Conservation (phyloP, 2,888 invertebrate genomes). For the Nymphalis c-album region DNA sequence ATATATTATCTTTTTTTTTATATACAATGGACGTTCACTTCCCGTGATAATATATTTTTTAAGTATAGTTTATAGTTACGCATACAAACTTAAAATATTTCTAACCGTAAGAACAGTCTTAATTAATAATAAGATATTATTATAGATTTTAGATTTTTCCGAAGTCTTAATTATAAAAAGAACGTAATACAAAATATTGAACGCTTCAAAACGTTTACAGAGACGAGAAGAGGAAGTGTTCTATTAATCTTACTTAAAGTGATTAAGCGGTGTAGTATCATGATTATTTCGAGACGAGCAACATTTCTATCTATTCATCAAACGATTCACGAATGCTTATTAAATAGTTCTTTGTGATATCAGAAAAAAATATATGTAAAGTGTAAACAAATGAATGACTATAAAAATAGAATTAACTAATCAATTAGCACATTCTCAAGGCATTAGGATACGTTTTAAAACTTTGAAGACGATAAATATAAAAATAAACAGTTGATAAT, state of each 20-base stretch:
- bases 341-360: not conserved
- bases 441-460: not conserved
- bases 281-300: constrained; percentile 3
- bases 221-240: constrained; percentile 14
- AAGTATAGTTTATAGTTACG: constrained; percentile 6
- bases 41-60: constrained; percentile 21
- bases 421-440: not conserved
- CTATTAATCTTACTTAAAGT: constrained; percentile 21
- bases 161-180: not conserved
- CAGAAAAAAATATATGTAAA: not conserved
- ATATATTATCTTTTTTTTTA: constrained; percentile 30
- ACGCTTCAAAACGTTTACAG: constrained; percentile 12
- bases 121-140: not conserved
- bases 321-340: constrained; percentile 1
- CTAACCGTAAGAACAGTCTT: not conserved
- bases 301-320: constrained; percentile 1
- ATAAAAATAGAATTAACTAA: not conserved
- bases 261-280: constrained; percentile 10
- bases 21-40: constrained; percentile 27
- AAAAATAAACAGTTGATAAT: not conserved
- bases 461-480: not conserved
- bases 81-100: not conserved
- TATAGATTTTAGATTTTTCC: not conserved
- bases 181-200: constrained; percentile 2
- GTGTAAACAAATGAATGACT: not conserved